A percentile compares a stretch with the other conserved stretches of the same genome.
Conservation (phyloP, 2,113 vertebrate species). For the Hiodon alosoides region DNA sequence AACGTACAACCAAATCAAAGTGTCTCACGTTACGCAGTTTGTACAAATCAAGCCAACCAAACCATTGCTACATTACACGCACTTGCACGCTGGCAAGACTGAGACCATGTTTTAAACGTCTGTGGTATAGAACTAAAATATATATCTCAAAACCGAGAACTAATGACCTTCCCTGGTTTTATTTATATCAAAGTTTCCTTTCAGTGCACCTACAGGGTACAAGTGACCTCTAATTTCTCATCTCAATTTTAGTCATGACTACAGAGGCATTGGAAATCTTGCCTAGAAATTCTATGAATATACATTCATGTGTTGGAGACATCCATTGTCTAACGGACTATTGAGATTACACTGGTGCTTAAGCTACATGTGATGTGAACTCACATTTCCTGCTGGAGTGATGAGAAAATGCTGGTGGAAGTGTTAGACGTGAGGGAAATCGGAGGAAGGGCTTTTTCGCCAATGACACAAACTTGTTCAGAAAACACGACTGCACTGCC, state of each 20-base stretch:
- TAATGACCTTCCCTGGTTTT: slow-evolving; percentile 12
- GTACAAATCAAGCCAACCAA: not conserved
- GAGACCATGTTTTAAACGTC: slow-evolving; percentile 47
- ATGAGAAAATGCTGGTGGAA: slow-evolving; percentile 17
- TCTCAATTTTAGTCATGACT: not conserved
- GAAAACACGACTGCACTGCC: too few relatives aligned
- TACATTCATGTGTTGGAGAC: not conserved
- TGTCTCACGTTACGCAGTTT: slow-evolving; percentile 2
- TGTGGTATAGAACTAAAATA: slow-evolving; percentile 43
- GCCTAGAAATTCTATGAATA: slow-evolving; percentile 27
- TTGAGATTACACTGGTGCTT: not conserved
- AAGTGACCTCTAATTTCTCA: slow-evolving; percentile 37
- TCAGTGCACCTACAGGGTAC: slow-evolving; percentile 50
- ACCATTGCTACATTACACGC: not conserved
- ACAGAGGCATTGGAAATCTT: too few relatives aligned
- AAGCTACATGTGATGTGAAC: not conserved
- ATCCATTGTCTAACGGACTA: not conserved
- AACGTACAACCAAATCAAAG: not conserved
- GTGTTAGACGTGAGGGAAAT: too few relatives aligned
- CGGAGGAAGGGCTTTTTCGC: too few relatives aligned
- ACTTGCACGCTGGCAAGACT: slow-evolving; percentile 10
- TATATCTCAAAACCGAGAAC: slow-evolving; percentile 25
- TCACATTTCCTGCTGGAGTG: not conserved
- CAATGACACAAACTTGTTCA: too few relatives aligned
- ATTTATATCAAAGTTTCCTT: slow-evolving; percentile 18